Percentiles rank a stretch among this genome's conserved stretches.
phyloP scores from a whole-genome alignment of 2,888 invertebrate species.

The Lottia gigantea region DNA sequence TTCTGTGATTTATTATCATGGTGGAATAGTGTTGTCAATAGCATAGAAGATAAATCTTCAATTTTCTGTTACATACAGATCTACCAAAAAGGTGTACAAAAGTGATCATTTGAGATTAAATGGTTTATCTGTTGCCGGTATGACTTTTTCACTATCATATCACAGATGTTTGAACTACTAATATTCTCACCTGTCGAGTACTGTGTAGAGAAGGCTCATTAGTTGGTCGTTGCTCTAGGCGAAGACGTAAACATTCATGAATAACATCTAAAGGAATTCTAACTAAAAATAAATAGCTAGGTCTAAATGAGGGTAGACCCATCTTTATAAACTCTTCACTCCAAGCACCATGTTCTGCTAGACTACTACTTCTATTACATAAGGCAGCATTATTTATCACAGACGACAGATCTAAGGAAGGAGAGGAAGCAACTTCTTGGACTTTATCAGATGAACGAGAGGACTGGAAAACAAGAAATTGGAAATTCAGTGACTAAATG shows the following conservation, averaged over 20 bases:
- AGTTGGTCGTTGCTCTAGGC: conserved; percentile 75
- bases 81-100: neutral
- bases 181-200: conserved; percentile 77
- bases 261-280: conserved; percentile 90
- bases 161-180: too few relatives aligned
- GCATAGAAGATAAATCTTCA: too few relatives aligned
- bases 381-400: conserved; percentile 27
- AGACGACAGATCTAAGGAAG: conserved; percentile 39
- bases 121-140: neutral
- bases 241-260: conserved; percentile 87
- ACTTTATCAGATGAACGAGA: conserved; percentile 34
- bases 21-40: too few relatives aligned
- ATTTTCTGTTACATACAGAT: too few relatives aligned
- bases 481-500: too few relatives aligned
- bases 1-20: too few relatives aligned
- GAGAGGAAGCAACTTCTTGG: conserved; percentile 36
- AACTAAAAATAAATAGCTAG: conserved; percentile 86
- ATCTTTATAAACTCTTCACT: conserved; percentile 78
- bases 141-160: neutral
- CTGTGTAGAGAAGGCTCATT: conserved; percentile 85
- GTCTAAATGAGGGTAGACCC: conserved; percentile 84
- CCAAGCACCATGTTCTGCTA: conserved; percentile 50
- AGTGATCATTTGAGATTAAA: too few relatives aligned
- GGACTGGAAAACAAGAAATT: conserved; percentile 25
- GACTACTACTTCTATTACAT: conserved; percentile 41